Base-by-base conservation (phyloP, 2,113 vertebrate genomes). In the Paradoxurus hermaphroditus region DNA sequence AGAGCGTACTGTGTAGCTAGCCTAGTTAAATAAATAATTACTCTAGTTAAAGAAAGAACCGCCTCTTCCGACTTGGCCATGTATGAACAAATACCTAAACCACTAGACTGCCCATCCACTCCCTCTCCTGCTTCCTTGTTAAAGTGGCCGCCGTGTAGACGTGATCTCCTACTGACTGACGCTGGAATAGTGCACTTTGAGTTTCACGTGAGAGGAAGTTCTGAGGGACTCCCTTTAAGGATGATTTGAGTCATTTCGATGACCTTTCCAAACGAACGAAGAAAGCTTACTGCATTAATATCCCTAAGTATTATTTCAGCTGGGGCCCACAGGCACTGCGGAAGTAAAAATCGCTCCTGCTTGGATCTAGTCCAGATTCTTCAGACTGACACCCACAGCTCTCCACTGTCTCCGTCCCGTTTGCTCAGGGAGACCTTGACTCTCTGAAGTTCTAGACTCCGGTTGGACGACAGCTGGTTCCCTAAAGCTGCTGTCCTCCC, bases 321-420 rank as follows among this genome's bases (percentile, higher is more conserved):
- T 1, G 7, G 0, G 1, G 19, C 9, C 18, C 68, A 25, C 0
- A 0, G 0, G n/a, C 29, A 5, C 19, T 0, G 14, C 0, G 3
- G 49, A 7, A 23, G 25, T 27, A 9, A 49, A 78, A 59, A 12
- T 2, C 70, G 27, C 53, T n/a, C 63, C 63, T 5, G 14, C 10
- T 8, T 41, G 83, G 27, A 34, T 7, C 0, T 27, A 62, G 27
- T 14, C 34, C 51, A 8, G 68, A 3, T 19, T 7, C 19, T 83
- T 49, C 23, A 36, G 56, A 21, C 23, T 2, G 23, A 53, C 67
- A 12, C 0, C 18, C 7, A 1, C 16, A 18, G 15, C n/a, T 27
- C 10, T 18, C 53, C 44, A 0, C 3, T 44, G 36, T 15, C 0
- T 31, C 2, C 18, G 4, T 6, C 13, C 23, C 7, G 23, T 1